Conservation (phyloP, 2,888 invertebrate genomes). For the Trachelus troglodyta region DNA sequence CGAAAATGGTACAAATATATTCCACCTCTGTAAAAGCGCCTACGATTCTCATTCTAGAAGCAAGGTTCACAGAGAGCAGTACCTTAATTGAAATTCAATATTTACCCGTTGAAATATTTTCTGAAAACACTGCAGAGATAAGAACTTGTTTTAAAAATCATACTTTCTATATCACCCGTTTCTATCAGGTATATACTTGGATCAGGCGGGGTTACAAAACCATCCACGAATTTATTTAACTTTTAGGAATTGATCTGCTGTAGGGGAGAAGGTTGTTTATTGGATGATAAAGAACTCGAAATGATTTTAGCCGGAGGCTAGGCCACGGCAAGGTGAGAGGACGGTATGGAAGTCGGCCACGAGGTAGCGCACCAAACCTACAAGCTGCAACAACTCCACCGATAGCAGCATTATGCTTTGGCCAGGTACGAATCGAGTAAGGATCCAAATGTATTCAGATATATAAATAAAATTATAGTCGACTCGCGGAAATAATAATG, state of each 20-base stretch:
- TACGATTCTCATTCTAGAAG: not conserved
- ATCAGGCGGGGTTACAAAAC: not conserved
- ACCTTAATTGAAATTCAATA: not conserved
- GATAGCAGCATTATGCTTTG: not conserved
- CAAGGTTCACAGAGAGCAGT: not conserved
- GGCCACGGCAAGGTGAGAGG: conserved; percentile 63
- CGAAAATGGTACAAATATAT: not conserved
- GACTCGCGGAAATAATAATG: not conserved
- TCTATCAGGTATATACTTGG: not conserved
- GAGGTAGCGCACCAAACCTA: conserved; percentile 47
- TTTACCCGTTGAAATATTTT: not conserved
- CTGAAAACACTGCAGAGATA: not conserved
- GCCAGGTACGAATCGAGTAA: not conserved
- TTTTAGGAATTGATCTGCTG: not conserved
- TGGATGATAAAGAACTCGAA: conserved; percentile 46
- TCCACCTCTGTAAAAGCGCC: not conserved
- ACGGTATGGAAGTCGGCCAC: conserved; percentile 40
- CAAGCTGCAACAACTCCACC: not conserved
- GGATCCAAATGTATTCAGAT: not conserved
- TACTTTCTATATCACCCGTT: not conserved
- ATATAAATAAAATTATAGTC: not conserved
- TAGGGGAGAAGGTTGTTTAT: conserved; percentile 34
- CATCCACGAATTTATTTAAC: not conserved
- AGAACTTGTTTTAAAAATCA: not conserved
- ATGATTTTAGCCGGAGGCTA: conserved; percentile 57